Conservation (phyloP, 2,797 vertebrate species). For the Myotis daubentonii region DNA sequence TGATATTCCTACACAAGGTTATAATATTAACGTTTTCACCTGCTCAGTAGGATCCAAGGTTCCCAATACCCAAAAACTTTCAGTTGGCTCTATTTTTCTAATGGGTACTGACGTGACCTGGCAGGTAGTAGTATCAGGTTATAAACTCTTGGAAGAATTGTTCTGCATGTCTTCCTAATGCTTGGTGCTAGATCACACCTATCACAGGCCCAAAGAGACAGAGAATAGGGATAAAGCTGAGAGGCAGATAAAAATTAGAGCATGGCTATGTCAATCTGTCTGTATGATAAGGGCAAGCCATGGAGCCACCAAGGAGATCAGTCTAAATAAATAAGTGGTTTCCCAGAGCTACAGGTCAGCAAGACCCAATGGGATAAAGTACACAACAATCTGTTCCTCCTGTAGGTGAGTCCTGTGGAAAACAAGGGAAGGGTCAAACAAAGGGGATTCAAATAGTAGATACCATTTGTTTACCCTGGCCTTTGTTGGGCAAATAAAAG, state of each 20-base stretch:
- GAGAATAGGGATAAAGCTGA: not conserved
- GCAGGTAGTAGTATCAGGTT: not conserved
- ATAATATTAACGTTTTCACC: not conserved
- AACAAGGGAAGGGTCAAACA: not conserved
- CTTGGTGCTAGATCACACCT: not conserved
- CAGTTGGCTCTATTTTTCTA: constrained; percentile 23
- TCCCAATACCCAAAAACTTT: constrained; percentile 8
- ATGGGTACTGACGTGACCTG: not conserved
- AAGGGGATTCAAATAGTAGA: not conserved
- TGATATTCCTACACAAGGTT: not conserved
- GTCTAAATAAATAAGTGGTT: constrained; percentile 38
- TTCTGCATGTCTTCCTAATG: constrained; percentile 10
- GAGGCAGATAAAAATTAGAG: not conserved
- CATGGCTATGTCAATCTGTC: not conserved
- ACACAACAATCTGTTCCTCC: not conserved
- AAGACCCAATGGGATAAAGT: not conserved
- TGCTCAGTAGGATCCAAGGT: not conserved
- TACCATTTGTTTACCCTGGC: not conserved
- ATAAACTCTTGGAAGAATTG: constrained; percentile 10
- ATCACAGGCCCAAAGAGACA: not conserved
- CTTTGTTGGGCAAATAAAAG: constrained; percentile 51
- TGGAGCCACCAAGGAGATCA: not conserved
- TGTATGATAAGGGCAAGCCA: constrained; percentile 7
- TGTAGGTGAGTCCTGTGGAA: not conserved
- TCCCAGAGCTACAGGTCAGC: not conserved